phyloP scores from a whole-genome alignment of 2,797 vertebrate species.

The Propithecus perrieri region DNA sequence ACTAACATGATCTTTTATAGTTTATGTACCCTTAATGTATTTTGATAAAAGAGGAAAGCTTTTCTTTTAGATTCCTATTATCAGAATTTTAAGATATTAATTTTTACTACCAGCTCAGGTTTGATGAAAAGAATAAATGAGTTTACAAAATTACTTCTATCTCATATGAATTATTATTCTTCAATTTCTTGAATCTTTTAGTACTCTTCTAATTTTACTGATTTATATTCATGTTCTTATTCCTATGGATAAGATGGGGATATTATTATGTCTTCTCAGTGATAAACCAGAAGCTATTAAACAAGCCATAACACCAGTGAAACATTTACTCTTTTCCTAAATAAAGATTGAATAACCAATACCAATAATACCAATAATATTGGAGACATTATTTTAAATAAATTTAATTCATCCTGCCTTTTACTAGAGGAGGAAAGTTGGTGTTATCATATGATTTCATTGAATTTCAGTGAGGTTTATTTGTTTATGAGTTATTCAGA shows the following conservation, averaged over 20 bases:
- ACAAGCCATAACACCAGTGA: neutral
- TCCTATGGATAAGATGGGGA: neutral
- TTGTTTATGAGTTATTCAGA: neutral
- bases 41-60: neutral
- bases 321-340: slow-evolving; percentile 26
- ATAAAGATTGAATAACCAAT: slow-evolving; percentile 29
- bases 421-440: neutral
- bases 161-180: neutral
- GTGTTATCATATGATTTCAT: neutral
- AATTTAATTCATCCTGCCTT: slow-evolving; percentile 13
- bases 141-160: neutral
- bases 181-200: neutral
- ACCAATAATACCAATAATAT: neutral
- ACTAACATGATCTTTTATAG: neutral
- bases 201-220: neutral
- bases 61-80: neutral
- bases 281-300: neutral
- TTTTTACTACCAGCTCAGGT: neutral
- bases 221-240: neutral
- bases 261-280: neutral
- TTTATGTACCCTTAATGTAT: neutral
- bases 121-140: neutral
- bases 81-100: neutral
- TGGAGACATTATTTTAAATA: neutral
- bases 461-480: neutral